Base-by-base conservation (phyloP, 2,113 vertebrate genomes). In the Scophthalmus maximus region DNA sequence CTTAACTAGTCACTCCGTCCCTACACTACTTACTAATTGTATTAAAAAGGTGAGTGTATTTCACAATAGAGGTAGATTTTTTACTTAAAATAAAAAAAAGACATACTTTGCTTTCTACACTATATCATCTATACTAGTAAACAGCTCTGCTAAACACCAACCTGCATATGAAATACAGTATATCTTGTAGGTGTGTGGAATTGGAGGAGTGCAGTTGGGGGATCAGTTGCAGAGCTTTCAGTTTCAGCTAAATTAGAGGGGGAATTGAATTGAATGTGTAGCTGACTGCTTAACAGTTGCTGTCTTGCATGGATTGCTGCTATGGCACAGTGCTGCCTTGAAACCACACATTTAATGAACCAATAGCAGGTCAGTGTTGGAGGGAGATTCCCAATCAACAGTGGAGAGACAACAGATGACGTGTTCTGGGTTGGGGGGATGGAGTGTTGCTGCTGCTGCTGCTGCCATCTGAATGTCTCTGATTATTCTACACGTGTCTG, bases 331-430 rank as follows among this genome's bases (percentile, higher is more conserved):
- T 50, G 78, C 68, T 86, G 85, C 78, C 79, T 81, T 62, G 30
- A 76, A 80, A 72, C 47, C 66, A 63, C 53, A 74, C 62, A 32
- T 55, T 50, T 64, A 51, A 53, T 5, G 36, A 84, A 72, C 85
- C 86, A 88, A 82, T 85, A 60, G 66, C 67, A 79, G 62, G 50
- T 40, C 59, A 44, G 67, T 62, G 23, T 30, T 20, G 20, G 17
- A 66, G 77, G 68, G 79, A 81, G 74, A 88, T 83, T 84, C 82
- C 82, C 79, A 85, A 84, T 89, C 79, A 84, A 65, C 79, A 71
- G 49, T 29, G 47, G 64, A 61, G 65, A 64, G 53, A 76, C 68
- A 82, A 75, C 36, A 75, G 73, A 76, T 88, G 81, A 91, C 36
- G 59, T 58, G 51, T 20, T 49, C 22, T 56, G 60, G 68, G 44